These are phyloP conservation scores for Pristionchus maxplancki DNA, from an alignment of 2,888 invertebrate species.

Conservation along the genomic window DNA sequence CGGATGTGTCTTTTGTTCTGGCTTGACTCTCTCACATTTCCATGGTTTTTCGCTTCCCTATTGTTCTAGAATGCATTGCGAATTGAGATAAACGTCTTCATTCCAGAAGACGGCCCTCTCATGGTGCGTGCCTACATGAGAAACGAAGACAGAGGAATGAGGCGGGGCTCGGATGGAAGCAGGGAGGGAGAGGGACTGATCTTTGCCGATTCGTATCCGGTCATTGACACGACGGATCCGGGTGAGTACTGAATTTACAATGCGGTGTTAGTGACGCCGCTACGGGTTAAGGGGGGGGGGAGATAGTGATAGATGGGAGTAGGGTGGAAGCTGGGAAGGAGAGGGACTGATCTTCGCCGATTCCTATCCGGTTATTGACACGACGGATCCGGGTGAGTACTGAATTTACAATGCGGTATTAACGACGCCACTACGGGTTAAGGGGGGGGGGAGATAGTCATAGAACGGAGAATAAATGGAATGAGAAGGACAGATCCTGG, in stretches of 20 bases:
- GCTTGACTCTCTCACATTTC: too few species aligned
- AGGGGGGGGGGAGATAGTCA: too few species aligned
- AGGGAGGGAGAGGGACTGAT: constrained; percentile 12
- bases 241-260: not conserved
- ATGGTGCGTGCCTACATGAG: constrained; percentile 25
- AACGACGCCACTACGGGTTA: not conserved
- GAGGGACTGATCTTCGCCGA: constrained; percentile 21
- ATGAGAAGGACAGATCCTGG: not conserved
- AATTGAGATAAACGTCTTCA: too few species aligned
- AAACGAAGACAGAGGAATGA: not conserved
- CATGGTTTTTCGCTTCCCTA: too few species aligned
- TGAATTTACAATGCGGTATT: not conserved
- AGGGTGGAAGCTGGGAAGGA: not conserved
- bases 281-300: not conserved
- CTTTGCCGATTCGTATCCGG: constrained; percentile 33
- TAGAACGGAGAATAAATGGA: not conserved
- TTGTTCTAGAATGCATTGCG: too few species aligned
- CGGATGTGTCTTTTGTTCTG: too few species aligned
- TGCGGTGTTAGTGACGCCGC: not conserved
- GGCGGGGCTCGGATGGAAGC: not conserved
- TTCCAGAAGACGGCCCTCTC: constrained; percentile 8
- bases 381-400: constrained; percentile 42
- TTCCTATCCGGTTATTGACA: constrained; percentile 46
- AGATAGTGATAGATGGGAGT: too few species aligned
- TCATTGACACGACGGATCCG: constrained; percentile 48